These are phyloP conservation scores for Caradrina kadenii DNA, from an alignment of 2,888 invertebrate genomes.

Conservation along the genomic window DNA sequence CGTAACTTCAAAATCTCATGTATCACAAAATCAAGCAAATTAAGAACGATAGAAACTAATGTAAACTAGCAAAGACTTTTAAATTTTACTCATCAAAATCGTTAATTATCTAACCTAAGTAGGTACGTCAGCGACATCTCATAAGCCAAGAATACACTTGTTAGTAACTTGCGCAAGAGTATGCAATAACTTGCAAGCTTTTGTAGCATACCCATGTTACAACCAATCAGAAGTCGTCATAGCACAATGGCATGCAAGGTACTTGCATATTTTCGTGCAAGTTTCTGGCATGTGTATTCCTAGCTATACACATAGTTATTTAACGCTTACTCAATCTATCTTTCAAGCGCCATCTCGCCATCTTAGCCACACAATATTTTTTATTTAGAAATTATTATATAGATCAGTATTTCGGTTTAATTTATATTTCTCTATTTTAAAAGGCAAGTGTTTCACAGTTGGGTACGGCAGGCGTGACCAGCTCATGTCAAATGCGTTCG, in stretches of 20 bases:
- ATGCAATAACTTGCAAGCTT: too few species aligned
- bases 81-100: conserved; percentile 56
- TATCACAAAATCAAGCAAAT: conserved; percentile 63
- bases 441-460: conserved; percentile 69
- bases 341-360: conserved; percentile 61
- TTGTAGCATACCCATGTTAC: too few species aligned
- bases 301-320: conserved; percentile 54
- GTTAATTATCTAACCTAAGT: conserved; percentile 68
- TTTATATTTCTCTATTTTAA: conserved; percentile 60
- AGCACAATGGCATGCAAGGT: too few species aligned
- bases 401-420: conserved; percentile 60
- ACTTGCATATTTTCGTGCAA: neutral
- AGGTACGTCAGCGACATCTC: conserved; percentile 69
- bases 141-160: conserved; percentile 19
- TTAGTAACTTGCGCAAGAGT: neutral
- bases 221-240: too few species aligned
- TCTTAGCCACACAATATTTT: conserved; percentile 60
- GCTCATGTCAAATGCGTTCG: conserved; percentile 57
- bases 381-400: conserved; percentile 60
- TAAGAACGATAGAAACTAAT: conserved; percentile 56
- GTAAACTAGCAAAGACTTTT: conserved; percentile 61
- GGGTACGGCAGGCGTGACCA: conserved; percentile 59
- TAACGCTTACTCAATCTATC: conserved; percentile 61
- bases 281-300: neutral
- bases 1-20: conserved; percentile 62